These are phyloP conservation scores for Cantharis lateralis DNA, from an alignment of 2,888 invertebrate species.

Conservation along the genomic window DNA sequence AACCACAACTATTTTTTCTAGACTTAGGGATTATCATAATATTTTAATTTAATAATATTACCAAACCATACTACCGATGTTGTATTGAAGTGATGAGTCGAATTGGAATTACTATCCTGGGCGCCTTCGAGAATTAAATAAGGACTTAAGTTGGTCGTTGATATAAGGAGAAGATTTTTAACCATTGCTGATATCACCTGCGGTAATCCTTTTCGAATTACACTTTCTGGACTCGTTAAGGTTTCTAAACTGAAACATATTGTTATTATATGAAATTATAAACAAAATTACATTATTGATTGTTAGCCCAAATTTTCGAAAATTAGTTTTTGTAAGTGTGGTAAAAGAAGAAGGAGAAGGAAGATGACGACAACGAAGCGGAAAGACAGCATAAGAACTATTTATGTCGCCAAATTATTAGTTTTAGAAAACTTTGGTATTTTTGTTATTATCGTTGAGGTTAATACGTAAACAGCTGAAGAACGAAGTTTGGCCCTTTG, in stretches of 20 bases:
- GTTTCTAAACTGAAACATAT: neutral
- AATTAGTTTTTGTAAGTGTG: too few species aligned
- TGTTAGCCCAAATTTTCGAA: too few species aligned
- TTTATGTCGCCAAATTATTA: too few species aligned
- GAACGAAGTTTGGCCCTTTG: too few species aligned
- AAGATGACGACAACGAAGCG: too few species aligned
- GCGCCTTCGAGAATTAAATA: neutral
- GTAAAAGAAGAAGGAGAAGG: too few species aligned
- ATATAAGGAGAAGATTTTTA: neutral
- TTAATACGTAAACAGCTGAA: too few species aligned
- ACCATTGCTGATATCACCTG: neutral
- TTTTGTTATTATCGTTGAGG: too few species aligned
- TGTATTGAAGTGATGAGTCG: neutral
- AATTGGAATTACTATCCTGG: neutral
- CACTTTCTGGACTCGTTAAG: neutral
- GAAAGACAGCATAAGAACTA: too few species aligned
- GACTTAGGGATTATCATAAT: too few species aligned
- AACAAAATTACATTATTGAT: neutral
- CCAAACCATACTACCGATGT: neutral
- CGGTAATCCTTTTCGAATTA: neutral
- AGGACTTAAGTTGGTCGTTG: neutral
- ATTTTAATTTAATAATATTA: neutral
- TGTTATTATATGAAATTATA: neutral
- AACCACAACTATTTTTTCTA: too few species aligned
- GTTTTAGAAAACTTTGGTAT: too few species aligned